phyloP scores from a whole-genome alignment of 2,113 vertebrate genomes.

The Mugil cephalus region DNA sequence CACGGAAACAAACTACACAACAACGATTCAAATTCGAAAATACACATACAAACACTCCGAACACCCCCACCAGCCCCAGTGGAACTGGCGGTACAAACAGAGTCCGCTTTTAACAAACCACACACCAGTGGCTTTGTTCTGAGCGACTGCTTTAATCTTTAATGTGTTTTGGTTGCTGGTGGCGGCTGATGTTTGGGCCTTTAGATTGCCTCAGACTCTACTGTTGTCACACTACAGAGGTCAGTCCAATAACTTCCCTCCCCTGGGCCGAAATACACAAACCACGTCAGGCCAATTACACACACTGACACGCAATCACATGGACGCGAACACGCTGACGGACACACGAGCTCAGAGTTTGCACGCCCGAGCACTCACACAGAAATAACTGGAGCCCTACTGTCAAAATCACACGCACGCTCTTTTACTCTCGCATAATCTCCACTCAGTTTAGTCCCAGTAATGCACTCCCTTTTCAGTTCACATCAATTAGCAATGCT shows the following conservation, averaged over 20 bases:
- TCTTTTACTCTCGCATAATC: constrained; percentile 23
- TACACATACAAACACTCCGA: constrained; percentile 23
- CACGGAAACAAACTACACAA: constrained; percentile 14
- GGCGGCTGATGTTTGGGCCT: constrained; percentile 59
- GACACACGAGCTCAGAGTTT: constrained; percentile 12
- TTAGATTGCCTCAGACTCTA: constrained; percentile 66
- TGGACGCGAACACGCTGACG: background rate
- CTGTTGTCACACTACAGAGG: constrained; percentile 76
- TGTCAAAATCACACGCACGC: background rate
- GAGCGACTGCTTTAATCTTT: constrained; percentile 75
- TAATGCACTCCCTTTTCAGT: constrained; percentile 53
- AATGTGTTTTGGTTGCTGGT: constrained; percentile 72
- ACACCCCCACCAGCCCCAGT: constrained; percentile 15
- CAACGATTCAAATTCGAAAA: constrained; percentile 18
- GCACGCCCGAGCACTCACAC: constrained; percentile 18
- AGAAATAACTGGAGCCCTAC: constrained; percentile 16
- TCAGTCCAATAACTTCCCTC: constrained; percentile 75
- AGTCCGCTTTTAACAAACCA: constrained; percentile 61
- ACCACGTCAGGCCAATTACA: constrained; percentile 65
- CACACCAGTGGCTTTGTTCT: constrained; percentile 72
- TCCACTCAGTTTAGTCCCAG: constrained; percentile 35
- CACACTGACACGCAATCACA: constrained; percentile 54
- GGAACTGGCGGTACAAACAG: constrained; percentile 46
- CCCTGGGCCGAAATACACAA: constrained; percentile 65
- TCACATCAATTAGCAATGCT: constrained; percentile 68